These are phyloP conservation scores for Hydrozoanthus gracilis DNA, from an alignment of 92 coral and sea anemone species.

Conservation along the genomic window DNA sequence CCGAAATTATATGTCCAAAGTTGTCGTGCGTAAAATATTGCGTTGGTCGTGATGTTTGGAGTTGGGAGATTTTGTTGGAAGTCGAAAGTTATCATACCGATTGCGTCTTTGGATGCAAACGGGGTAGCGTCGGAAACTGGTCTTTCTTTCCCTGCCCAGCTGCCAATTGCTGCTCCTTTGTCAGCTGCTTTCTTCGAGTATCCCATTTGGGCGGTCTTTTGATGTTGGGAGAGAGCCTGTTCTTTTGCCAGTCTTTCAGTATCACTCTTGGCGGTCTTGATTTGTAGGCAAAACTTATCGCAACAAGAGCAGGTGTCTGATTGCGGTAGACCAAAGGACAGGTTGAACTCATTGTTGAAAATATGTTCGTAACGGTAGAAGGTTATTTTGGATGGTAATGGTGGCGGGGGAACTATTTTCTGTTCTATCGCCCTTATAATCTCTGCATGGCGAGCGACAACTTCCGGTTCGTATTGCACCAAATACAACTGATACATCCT, in stretches of 20 bases:
- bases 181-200: slow-evolving; percentile 17
- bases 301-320: slow-evolving; percentile 50
- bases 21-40: slow-evolving; percentile 28
- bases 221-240: slow-evolving; percentile 12
- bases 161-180: slow-evolving; percentile 31
- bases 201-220: slow-evolving; percentile 4
- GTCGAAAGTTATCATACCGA: slow-evolving; percentile 52
- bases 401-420: slow-evolving; percentile 7
- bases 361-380: background rate
- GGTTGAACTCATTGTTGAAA: slow-evolving; percentile 36
- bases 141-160: slow-evolving; percentile 28
- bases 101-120: slow-evolving; percentile 29
- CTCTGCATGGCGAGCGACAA: slow-evolving; percentile 11
- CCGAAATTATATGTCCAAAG: slow-evolving; percentile 54
- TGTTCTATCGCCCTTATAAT: background rate
- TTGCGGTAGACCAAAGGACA: slow-evolving; percentile 48
- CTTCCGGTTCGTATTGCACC: slow-evolving; percentile 18
- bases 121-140: background rate
- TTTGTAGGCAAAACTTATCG: slow-evolving; percentile 15
- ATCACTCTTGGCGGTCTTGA: slow-evolving; percentile 8
- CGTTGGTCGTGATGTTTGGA: slow-evolving; percentile 18
- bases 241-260: background rate
- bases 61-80: slow-evolving; percentile 48
- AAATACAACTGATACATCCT: slow-evolving; percentile 30
- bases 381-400: background rate